These are phyloP conservation scores for Dolichallabes microphthalmus DNA, from an alignment of 2,113 vertebrate genomes.

Conservation along the genomic window DNA sequence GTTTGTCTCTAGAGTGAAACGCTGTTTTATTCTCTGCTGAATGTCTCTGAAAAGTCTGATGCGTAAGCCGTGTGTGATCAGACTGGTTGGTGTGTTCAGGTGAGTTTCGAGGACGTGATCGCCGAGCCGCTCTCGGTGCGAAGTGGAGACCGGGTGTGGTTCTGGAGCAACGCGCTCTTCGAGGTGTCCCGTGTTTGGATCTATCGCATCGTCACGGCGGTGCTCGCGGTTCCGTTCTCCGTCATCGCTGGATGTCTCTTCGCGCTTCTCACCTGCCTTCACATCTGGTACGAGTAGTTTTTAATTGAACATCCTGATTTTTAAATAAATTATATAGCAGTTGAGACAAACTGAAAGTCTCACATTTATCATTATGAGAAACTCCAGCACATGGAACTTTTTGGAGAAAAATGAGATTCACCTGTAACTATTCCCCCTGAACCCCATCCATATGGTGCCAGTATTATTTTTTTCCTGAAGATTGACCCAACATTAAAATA, in stretches of 20 bases:
- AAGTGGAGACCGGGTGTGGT: conserved; percentile 75
- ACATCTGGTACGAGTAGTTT: conserved; percentile 68
- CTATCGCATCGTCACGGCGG: conserved; percentile 68
- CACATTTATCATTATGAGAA: no score
- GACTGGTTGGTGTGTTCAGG: conserved; percentile 53
- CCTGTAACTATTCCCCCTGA: background rate
- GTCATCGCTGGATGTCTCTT: conserved; percentile 70
- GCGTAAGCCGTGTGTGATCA: background rate
- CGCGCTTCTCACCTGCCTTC: conserved; percentile 71
- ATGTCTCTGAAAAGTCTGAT: conserved; percentile 9
- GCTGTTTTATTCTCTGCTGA: background rate
- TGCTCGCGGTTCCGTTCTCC: conserved; percentile 71
- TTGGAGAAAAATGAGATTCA: no score
- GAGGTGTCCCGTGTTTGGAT: conserved; percentile 74
- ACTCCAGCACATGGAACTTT: no score
- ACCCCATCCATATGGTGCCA: background rate
- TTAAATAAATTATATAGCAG: background rate
- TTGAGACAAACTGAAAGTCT: background rate
- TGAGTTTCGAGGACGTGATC: conserved; percentile 77
- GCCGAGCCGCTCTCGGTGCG: conserved; percentile 72
- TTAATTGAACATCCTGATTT: background rate
- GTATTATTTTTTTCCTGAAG: no score
- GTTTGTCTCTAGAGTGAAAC: background rate
- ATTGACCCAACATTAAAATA: no score
- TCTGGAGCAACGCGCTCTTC: conserved; percentile 77